phyloP scores from a whole-genome alignment of 2,113 vertebrate genomes.

The Microtus ochrogaster region DNA sequence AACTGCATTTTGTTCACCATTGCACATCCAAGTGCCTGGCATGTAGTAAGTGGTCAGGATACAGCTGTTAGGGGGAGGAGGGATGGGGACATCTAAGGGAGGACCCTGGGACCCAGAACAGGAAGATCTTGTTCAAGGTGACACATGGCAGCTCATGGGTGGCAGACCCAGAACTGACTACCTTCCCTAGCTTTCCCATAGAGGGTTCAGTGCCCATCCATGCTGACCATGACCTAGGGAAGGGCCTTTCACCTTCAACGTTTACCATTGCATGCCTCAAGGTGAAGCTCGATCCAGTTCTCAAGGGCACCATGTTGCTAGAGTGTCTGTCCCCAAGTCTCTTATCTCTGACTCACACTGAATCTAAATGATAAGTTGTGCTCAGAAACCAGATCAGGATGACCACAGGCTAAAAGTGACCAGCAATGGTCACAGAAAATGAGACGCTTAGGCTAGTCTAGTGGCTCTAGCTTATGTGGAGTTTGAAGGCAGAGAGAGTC shows the following conservation, averaged over 20 bases:
- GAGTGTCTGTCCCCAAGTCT: not conserved
- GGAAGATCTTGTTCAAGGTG: not conserved
- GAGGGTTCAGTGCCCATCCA: not conserved
- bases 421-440: not conserved
- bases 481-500: not conserved
- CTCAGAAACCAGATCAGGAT: not conserved
- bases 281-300: not conserved
- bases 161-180: not conserved
- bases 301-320: not conserved
- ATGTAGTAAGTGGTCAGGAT: not conserved
- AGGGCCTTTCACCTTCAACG: not conserved
- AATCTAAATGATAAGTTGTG: slow-evolving; percentile 15
- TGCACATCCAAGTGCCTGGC: not conserved
- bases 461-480: not conserved
- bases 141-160: not conserved
- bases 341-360: not conserved
- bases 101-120: not conserved
- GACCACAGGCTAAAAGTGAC: not conserved
- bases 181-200: not conserved
- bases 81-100: not conserved
- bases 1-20: not conserved
- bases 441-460: not conserved
- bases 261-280: not conserved
- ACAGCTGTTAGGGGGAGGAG: not conserved
- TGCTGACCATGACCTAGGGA: not conserved